A percentile compares a stretch with the other conserved stretches of the same genome.
Evolutionary conservation across 2,888 invertebrate genomes (phyloP).

Genomic region (Philereme transversata): DNA sequence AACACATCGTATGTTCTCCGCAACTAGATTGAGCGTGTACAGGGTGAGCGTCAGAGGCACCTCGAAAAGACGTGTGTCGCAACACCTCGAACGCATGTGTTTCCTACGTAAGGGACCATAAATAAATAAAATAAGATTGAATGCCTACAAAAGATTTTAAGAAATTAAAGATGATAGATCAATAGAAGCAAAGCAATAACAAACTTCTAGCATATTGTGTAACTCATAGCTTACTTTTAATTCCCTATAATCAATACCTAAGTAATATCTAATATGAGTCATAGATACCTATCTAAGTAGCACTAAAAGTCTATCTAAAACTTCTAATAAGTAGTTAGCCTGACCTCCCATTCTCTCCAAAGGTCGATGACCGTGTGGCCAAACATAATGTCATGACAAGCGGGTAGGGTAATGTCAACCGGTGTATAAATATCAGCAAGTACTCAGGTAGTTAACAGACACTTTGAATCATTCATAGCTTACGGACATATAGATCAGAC

Average conservation of each 20-base stretch:
- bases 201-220: background rate
- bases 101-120: no score
- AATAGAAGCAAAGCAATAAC: no score
- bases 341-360: conserved; percentile 28
- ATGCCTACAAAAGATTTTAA: no score
- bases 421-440: conserved; percentile 28
- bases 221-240: background rate
- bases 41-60: no score
- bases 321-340: conserved; percentile 1
- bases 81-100: no score
- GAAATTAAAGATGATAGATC: no score
- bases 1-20: no score
- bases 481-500: conserved; percentile 1
- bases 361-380: conserved; percentile 28
- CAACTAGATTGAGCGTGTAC: no score
- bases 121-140: no score
- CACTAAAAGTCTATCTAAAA: background rate
- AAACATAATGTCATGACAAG: conserved; percentile 33
- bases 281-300: background rate
- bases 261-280: background rate
- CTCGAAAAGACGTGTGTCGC: no score
- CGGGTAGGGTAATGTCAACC: conserved; percentile 26
- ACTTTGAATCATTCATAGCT: conserved; percentile 3
- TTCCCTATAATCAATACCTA: background rate
- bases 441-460: conserved; percentile 6